Conservation (phyloP, 35 echinoderm and acorn worm genomes). For the Apostichopus japonicus region DNA sequence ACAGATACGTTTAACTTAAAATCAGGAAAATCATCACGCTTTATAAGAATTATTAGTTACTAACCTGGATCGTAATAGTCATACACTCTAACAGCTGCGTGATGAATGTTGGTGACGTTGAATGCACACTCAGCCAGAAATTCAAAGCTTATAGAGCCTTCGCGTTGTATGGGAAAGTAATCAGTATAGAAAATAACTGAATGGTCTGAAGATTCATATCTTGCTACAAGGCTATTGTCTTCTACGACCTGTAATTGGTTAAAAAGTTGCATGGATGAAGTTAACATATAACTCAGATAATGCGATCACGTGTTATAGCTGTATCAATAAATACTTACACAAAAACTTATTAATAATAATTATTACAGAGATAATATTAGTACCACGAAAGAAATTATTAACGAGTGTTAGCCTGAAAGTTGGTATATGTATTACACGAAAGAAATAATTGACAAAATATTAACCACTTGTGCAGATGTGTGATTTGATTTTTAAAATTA, state of each 20-base stretch:
- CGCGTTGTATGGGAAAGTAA: not conserved
- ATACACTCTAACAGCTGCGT: slow-evolving; percentile 13
- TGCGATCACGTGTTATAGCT: too few relatives aligned
- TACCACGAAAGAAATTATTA: too few relatives aligned
- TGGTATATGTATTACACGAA: too few relatives aligned
- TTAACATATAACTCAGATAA: too few relatives aligned
- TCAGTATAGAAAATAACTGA: slow-evolving; percentile 34
- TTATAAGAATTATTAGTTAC: not conserved
- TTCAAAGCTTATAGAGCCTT: not conserved
- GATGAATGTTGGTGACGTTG: not conserved
- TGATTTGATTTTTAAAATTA: not conserved
- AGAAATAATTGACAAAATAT: too few relatives aligned
- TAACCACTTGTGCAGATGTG: not conserved
- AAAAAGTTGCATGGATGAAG: not conserved
- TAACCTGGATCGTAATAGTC: slow-evolving; percentile 43
- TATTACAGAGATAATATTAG: too few relatives aligned
- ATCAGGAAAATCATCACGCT: too few relatives aligned
- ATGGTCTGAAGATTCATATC: not conserved
- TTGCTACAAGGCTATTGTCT: not conserved
- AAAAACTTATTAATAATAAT: too few relatives aligned
- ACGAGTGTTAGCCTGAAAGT: too few relatives aligned
- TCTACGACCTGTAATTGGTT: not conserved
- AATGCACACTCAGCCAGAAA: not conserved
- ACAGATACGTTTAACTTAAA: too few relatives aligned
- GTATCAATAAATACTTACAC: too few relatives aligned